Conservation (phyloP, 2,888 invertebrate species). For the Tenthredo notha region DNA sequence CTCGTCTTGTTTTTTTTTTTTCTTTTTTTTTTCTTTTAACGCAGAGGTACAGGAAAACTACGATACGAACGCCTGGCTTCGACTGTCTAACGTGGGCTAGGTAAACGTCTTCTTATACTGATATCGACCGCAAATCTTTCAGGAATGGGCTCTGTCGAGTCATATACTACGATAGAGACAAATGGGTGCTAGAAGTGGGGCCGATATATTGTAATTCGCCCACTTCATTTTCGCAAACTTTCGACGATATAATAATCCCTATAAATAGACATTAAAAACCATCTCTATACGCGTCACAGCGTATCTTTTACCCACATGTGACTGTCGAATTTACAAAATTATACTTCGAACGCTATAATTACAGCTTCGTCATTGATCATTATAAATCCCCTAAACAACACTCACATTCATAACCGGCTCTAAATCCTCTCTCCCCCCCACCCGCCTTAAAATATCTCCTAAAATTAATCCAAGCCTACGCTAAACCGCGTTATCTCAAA, state of each 20-base stretch:
- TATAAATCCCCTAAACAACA: background rate
- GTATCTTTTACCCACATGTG: background rate
- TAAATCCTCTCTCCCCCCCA: too few species aligned
- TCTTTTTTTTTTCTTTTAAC: background rate
- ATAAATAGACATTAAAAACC: background rate
- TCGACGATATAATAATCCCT: background rate
- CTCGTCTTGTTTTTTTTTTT: background rate
- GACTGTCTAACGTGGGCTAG: background rate
- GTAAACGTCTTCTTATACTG: constrained; percentile 15
- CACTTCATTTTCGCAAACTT: background rate
- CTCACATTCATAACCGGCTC: background rate
- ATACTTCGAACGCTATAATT: background rate
- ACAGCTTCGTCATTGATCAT: background rate
- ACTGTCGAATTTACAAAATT: background rate
- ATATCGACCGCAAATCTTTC: background rate
- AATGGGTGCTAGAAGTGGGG: background rate
- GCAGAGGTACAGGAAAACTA: background rate
- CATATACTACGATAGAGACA: background rate
- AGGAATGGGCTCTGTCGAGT: background rate
- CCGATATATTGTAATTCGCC: background rate
- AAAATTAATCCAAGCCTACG: background rate
- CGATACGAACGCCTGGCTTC: background rate
- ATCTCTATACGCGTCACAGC: background rate
- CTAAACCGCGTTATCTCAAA: background rate
- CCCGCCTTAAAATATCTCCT: background rate